Percentiles rank a stretch among this genome's conserved stretches.
These are phyloP conservation scores for Drosophila arawakana DNA, from an alignment of 1,140 invertebrate species.

Conservation along the genomic window DNA sequence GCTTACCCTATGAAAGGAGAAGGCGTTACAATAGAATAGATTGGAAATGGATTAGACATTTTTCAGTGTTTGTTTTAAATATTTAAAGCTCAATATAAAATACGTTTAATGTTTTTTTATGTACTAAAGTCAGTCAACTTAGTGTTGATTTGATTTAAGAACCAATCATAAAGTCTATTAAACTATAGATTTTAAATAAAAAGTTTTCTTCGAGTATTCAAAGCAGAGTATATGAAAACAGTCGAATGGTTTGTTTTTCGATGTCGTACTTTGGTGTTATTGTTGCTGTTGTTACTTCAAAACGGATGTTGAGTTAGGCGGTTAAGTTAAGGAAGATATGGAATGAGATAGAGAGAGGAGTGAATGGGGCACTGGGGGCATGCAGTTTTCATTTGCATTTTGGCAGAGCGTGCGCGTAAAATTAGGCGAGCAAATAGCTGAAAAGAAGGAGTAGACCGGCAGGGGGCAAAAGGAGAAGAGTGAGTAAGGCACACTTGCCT, in stretches of 20 bases:
- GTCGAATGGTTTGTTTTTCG: conserved; percentile 10
- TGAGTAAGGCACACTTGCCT: conserved; percentile 27
- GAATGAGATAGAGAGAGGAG: background rate
- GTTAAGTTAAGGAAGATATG: background rate
- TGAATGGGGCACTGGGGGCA: background rate
- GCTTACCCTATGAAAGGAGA: conserved; percentile 10
- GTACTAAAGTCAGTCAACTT: too few species aligned
- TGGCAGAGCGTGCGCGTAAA: conserved; percentile 44
- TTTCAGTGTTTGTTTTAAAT: too few species aligned
- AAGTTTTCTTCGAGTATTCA: too few species aligned
- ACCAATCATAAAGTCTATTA: too few species aligned
- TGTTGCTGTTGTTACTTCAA: conserved; percentile 18
- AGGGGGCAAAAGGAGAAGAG: background rate
- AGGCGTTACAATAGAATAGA: background rate
- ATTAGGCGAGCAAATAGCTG: conserved; percentile 44
- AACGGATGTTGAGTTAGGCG: conserved; percentile 38
- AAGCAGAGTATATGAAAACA: background rate
- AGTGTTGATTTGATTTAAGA: too few species aligned
- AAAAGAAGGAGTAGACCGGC: background rate
- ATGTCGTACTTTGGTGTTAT: conserved; percentile 12
- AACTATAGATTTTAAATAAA: too few species aligned
- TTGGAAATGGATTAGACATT: too few species aligned
- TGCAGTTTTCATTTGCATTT: conserved; percentile 60
- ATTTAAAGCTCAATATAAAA: too few species aligned
- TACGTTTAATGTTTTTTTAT: too few species aligned